Evolutionary conservation across 1,140 invertebrate genomes (phyloP).

Genomic region (Metaphire vulgaris): DNA sequence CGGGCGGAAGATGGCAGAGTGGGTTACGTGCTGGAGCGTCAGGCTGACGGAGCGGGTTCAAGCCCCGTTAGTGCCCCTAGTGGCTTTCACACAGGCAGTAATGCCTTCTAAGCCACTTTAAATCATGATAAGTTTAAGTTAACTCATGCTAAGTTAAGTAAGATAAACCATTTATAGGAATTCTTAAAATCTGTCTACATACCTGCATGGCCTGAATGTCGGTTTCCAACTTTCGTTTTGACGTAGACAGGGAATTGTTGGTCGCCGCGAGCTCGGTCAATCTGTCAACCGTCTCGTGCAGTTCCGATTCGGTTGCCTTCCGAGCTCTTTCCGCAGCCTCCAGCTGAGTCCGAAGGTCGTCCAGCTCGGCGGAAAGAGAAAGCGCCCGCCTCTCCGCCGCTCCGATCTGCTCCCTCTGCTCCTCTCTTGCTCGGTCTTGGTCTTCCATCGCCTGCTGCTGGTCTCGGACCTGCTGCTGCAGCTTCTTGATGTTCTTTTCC

Average conservation of each 20-base stretch:
- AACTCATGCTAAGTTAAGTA: too few relatives aligned
- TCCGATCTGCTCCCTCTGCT: slow-evolving; percentile 89
- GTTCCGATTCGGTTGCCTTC: slow-evolving; percentile 90
- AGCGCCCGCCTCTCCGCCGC: slow-evolving; percentile 92
- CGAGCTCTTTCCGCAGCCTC: slow-evolving; percentile 91
- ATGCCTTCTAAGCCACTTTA: too few relatives aligned
- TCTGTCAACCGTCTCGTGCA: slow-evolving; percentile 92
- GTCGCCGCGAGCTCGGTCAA: slow-evolving; percentile 89
- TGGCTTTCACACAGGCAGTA: too few relatives aligned
- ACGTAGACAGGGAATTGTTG: slow-evolving; percentile 80
- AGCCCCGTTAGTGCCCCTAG: too few relatives aligned
- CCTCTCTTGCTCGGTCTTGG: slow-evolving; percentile 91
- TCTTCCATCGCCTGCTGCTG: slow-evolving; percentile 78
- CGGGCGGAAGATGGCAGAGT: too few relatives aligned
- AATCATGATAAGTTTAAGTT: too few relatives aligned
- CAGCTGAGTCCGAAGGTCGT: slow-evolving; percentile 86
- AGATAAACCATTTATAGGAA: too few relatives aligned
- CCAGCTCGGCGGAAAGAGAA: slow-evolving; percentile 87
- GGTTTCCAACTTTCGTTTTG: slow-evolving; percentile 96
- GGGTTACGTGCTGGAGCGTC: too few relatives aligned
- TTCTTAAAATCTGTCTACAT: too few relatives aligned
- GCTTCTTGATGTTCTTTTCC: slow-evolving; percentile 12
- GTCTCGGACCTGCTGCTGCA: slow-evolving; percentile 32
- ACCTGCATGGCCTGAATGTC: slow-evolving; percentile 92
- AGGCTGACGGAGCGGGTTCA: too few relatives aligned